Conservation (phyloP, 2,113 vertebrate species). For the Phaetusa simplex region DNA sequence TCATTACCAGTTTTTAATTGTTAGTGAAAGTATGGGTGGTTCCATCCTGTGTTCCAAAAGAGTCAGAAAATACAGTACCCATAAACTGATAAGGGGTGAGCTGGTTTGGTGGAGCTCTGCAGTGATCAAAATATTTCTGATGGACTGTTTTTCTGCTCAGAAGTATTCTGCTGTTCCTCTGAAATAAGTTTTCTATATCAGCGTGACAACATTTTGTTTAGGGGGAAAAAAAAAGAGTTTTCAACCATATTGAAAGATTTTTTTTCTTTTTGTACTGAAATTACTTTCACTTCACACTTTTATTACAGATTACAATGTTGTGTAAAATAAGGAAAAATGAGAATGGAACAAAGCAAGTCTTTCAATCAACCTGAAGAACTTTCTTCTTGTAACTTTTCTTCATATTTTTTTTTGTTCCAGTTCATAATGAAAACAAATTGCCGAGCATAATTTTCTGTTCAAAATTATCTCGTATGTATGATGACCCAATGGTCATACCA, state of each 20-base stretch:
- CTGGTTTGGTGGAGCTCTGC: not conserved
- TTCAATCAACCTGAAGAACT: not conserved
- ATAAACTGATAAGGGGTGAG: not conserved
- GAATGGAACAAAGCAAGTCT: not conserved
- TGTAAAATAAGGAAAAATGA: not conserved
- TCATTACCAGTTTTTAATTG: not conserved
- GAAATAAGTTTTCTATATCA: not conserved
- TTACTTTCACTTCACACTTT: not conserved
- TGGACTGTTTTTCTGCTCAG: not conserved
- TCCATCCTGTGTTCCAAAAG: not conserved
- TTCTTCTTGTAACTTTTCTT: not conserved
- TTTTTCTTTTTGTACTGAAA: not conserved
- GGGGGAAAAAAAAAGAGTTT: not conserved
- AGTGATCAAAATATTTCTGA: not conserved
- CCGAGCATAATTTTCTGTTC: not conserved
- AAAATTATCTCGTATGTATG: not conserved
- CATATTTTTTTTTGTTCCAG: not conserved
- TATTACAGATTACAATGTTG: not conserved
- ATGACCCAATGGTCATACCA: not conserved
- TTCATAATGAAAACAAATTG: not conserved
- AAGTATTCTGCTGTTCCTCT: not conserved
- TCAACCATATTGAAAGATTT: not conserved
- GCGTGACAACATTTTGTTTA: not conserved
- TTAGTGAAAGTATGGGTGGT: not conserved
- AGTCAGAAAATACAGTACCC: not conserved